phyloP scores from a whole-genome alignment of 2,113 vertebrate genomes.

The Poeciliopsis prolifica region DNA sequence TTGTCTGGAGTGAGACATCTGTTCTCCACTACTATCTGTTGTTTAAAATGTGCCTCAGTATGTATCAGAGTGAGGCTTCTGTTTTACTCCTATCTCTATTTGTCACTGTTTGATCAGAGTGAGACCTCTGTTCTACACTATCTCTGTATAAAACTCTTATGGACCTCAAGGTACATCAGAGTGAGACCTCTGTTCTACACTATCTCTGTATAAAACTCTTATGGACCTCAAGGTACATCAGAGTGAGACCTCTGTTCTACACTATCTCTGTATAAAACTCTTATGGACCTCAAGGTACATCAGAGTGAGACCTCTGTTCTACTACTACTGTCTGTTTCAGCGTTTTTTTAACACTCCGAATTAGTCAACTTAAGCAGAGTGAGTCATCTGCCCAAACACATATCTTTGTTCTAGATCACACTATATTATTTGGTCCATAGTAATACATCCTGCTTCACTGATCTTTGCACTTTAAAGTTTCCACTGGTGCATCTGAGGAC shows the following conservation, averaged over 20 bases:
- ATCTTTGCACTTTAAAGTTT: constrained; percentile 1
- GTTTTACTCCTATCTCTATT: background rate
- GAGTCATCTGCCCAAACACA: background rate
- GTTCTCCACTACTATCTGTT: background rate
- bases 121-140: background rate
- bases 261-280: too few relatives aligned
- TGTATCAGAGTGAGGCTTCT: background rate
- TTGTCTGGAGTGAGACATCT: background rate
- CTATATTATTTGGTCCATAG: background rate
- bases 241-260: too few relatives aligned
- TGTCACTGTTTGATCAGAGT: background rate
- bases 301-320: too few relatives aligned
- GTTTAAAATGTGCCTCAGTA: background rate
- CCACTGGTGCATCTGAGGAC: background rate
- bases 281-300: too few relatives aligned
- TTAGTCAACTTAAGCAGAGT: background rate
- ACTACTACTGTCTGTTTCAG: background rate
- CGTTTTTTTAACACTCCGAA: background rate
- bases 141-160: background rate
- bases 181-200: too few relatives aligned
- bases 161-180: background rate
- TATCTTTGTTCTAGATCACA: background rate
- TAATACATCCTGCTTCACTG: background rate
- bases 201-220: too few relatives aligned
- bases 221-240: too few relatives aligned